These are phyloP conservation scores for Zophobas atratus DNA, from an alignment of 1,140 invertebrate genomes.

Conservation along the genomic window DNA sequence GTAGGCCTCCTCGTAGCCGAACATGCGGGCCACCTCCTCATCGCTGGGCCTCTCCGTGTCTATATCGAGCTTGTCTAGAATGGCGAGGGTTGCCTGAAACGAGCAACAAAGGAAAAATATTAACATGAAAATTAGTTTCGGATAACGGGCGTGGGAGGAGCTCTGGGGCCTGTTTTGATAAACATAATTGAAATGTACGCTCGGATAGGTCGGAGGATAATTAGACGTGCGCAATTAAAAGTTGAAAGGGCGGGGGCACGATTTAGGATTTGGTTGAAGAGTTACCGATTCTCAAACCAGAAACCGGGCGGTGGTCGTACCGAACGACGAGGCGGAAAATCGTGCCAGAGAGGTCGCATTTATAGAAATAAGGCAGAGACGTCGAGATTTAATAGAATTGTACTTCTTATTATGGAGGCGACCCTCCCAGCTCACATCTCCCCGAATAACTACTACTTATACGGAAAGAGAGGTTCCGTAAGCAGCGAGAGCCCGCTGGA, in stretches of 20 bases:
- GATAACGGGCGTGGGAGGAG: background rate
- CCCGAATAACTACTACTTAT: no score
- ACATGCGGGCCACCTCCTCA: slow-evolving; percentile 97
- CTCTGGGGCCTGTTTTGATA: background rate
- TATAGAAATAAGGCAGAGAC: no score
- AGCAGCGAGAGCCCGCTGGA: no score
- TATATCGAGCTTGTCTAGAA: slow-evolving; percentile 94
- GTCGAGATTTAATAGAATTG: no score
- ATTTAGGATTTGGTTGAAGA: background rate
- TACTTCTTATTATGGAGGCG: no score
- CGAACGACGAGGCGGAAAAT: no score
- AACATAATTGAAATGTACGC: background rate
- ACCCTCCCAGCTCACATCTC: no score
- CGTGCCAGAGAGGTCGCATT: no score
- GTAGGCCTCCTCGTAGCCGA: slow-evolving; percentile 98
- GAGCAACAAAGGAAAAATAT: slow-evolving; percentile 2
- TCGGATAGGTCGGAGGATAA: background rate
- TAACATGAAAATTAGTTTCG: background rate
- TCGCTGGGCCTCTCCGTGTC: slow-evolving; percentile 98
- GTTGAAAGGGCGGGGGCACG: background rate
- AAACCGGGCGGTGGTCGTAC: no score
- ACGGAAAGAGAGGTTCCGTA: no score
- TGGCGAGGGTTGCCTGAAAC: slow-evolving; percentile 91
- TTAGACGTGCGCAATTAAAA: slow-evolving; percentile 14
- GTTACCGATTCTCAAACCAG: no score